Evolutionary conservation across 2,888 invertebrate genomes (phyloP).

Genomic region (Synanthedon myopaeformis): DNA sequence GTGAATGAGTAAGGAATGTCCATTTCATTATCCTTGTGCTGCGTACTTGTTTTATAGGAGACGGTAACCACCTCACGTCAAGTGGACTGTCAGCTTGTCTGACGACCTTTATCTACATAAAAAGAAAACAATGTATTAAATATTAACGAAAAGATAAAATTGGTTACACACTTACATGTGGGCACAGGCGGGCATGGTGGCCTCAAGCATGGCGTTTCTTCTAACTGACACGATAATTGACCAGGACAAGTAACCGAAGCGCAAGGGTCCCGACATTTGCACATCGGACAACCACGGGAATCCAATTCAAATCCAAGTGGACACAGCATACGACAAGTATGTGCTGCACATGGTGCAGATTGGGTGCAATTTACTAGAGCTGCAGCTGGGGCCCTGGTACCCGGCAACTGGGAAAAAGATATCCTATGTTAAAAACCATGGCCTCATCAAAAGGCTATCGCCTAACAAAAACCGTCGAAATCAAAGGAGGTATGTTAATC

Average conservation of each 20-base stretch:
- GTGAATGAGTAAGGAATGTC: too few relatives aligned
- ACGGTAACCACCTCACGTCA: too few relatives aligned
- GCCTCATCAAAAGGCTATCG: too few relatives aligned
- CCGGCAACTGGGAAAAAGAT: conserved; percentile 62
- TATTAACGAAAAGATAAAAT: too few relatives aligned
- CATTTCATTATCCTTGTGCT: too few relatives aligned
- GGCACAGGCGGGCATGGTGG: conserved; percentile 89
- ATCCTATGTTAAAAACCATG: neutral
- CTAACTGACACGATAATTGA: conserved; percentile 80
- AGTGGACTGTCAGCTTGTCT: too few relatives aligned
- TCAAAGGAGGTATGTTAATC: neutral
- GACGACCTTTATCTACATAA: too few relatives aligned
- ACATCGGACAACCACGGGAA: conserved; percentile 79
- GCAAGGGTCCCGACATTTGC: conserved; percentile 87
- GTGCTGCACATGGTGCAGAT: conserved; percentile 78
- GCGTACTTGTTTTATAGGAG: too few relatives aligned
- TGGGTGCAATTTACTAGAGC: conserved; percentile 77
- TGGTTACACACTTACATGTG: conserved; percentile 69
- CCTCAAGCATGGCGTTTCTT: conserved; percentile 80
- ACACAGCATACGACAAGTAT: conserved; percentile 88
- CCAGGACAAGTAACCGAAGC: conserved; percentile 81
- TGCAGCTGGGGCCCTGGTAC: conserved; percentile 77
- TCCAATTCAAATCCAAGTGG: conserved; percentile 83
- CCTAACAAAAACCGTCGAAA: too few relatives aligned
- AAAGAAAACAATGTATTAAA: too few relatives aligned